These are phyloP conservation scores for Drosophila lacicola DNA, from an alignment of 2,888 invertebrate genomes.

Conservation along the genomic window DNA sequence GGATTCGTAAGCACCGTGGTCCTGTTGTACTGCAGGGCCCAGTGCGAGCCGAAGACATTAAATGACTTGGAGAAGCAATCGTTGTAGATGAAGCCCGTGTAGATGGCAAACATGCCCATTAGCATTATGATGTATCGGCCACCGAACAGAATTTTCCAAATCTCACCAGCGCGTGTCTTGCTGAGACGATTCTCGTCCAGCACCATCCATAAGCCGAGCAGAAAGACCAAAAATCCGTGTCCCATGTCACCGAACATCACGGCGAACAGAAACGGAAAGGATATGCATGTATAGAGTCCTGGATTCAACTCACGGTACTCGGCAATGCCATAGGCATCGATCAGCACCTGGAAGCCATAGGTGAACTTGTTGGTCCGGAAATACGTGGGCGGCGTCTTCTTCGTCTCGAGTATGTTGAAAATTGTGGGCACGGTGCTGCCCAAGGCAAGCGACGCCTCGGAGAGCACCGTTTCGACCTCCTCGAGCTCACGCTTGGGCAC, in stretches of 20 bases:
- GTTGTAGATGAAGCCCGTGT: constrained; percentile 98
- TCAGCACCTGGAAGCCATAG: constrained; percentile 94
- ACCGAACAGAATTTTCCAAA: constrained; percentile 98
- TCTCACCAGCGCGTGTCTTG: constrained; percentile 91
- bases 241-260: constrained; percentile 98
- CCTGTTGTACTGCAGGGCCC: constrained; percentile 88
- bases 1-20: constrained; percentile 86
- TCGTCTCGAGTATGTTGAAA: constrained; percentile 93
- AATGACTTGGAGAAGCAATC: constrained; percentile 97
- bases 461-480: constrained; percentile 91
- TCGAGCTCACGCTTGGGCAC: constrained; percentile 90
- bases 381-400: constrained; percentile 94
- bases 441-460: constrained; percentile 92
- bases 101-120: constrained; percentile 98
- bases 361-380: constrained; percentile 97
- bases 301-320: constrained; percentile 97
- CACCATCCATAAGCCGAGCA: constrained; percentile 94
- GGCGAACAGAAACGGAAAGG: constrained; percentile 97
- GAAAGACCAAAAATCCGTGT: constrained; percentile 93
- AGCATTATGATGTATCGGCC: constrained; percentile 98
- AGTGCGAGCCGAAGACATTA: constrained; percentile 96
- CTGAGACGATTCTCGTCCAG: constrained; percentile 90
- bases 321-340: constrained; percentile 97
- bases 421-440: constrained; percentile 97
- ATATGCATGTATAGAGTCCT: constrained; percentile 93